Conservation (phyloP, 2,797 vertebrate species). For the Atherinosoma microstoma region DNA sequence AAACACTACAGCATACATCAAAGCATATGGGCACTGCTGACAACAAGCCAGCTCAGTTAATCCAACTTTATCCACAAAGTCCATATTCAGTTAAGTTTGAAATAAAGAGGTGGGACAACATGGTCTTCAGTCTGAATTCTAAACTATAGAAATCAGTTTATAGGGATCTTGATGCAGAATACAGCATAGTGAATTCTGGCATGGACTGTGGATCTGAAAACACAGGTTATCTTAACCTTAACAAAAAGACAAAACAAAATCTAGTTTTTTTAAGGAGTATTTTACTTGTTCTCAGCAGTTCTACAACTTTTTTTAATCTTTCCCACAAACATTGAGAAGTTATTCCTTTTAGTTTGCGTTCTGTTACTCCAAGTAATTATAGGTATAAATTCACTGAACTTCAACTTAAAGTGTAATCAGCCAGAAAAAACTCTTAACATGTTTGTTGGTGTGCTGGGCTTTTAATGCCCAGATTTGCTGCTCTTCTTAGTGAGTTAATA, state of each 20-base stretch:
- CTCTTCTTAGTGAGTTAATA: constrained; percentile 65
- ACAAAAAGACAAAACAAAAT: neutral
- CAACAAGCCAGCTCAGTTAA: constrained; percentile 12
- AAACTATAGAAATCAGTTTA: neutral
- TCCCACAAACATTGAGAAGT: neutral
- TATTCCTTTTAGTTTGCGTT: neutral
- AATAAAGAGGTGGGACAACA: neutral
- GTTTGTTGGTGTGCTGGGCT: constrained; percentile 10
- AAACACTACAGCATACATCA: constrained; percentile 21
- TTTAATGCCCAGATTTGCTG: constrained; percentile 45
- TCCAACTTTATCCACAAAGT: neutral
- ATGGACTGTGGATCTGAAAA: neutral
- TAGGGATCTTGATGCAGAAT: neutral
- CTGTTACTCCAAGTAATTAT: constrained; percentile 13
- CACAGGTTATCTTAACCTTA: neutral
- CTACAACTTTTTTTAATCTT: neutral
- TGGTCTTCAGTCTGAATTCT: neutral
- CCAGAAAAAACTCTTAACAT: constrained; percentile 23
- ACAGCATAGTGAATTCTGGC: neutral
- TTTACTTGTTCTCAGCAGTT: neutral
- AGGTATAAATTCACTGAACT: constrained; percentile 24
- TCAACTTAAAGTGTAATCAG: constrained; percentile 43
- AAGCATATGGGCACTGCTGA: constrained; percentile 6
- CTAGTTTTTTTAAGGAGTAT: neutral
- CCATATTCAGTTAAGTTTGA: constrained; percentile 8